These are phyloP conservation scores for Neostethus bicornis DNA, from an alignment of 2,797 vertebrate species.

Conservation along the genomic window DNA sequence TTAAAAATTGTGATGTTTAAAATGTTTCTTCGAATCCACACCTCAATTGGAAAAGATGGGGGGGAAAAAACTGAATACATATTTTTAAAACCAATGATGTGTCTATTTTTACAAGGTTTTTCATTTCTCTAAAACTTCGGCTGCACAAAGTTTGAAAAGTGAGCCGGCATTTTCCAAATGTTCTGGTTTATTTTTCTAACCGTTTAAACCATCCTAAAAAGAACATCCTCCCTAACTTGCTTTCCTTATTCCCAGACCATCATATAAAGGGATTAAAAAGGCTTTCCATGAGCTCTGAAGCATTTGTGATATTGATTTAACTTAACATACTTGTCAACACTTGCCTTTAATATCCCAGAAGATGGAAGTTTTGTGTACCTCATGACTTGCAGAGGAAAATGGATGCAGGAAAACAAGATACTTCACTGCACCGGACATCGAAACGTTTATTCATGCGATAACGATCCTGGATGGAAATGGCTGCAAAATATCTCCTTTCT, in stretches of 20 bases:
- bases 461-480: no score
- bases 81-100: no score
- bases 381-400: slow-evolving; percentile 11
- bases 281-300: slow-evolving; percentile 17
- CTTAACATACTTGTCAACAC: background rate
- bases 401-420: background rate
- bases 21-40: no score
- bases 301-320: slow-evolving; percentile 31
- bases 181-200: slow-evolving; percentile 17
- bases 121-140: no score
- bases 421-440: background rate
- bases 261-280: no score
- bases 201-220: slow-evolving; percentile 11
- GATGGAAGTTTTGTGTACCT: slow-evolving; percentile 7
- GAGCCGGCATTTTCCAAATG: no score
- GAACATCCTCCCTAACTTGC: slow-evolving; percentile 14
- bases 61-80: no score
- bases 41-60: no score
- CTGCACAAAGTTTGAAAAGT: no score
- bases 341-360: slow-evolving; percentile 4
- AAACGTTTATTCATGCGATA: background rate
- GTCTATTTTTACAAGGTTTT: no score
- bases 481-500: no score
- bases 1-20: no score
- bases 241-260: slow-evolving; percentile 17